Percentiles rank a stretch among this genome's conserved stretches.
phyloP scores from a whole-genome alignment of 1,140 invertebrate species.

The Brachionus angularis region DNA sequence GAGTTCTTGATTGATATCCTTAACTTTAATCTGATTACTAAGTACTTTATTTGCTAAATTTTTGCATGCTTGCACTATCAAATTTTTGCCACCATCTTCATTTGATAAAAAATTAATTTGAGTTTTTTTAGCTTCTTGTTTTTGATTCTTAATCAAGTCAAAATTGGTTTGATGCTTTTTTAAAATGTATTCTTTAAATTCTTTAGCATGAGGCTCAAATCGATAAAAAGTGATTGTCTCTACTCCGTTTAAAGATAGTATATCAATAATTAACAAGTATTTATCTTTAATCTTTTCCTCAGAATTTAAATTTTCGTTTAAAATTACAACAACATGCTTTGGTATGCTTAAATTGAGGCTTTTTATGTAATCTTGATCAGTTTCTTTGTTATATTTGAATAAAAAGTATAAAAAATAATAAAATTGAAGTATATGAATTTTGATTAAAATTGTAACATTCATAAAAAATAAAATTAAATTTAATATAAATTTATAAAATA shows the following conservation, averaged over 20 bases:
- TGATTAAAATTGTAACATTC: not conserved
- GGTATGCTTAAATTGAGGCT: not conserved
- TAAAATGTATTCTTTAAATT: not conserved
- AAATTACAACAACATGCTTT: constrained; percentile 7
- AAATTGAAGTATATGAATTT: not conserved
- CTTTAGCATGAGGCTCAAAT: not conserved
- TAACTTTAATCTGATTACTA: not conserved
- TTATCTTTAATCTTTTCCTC: not conserved
- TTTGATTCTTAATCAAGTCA: not conserved
- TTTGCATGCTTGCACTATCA: constrained; percentile 8
- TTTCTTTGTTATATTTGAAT: not conserved
- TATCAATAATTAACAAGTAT: not conserved
- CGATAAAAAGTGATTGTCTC: constrained; percentile 2
- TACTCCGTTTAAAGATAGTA: not conserved
- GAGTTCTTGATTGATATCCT: constrained; percentile 1
- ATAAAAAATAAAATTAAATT: not conserved
- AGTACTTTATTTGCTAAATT: not conserved
- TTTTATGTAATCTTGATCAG: too few species aligned
- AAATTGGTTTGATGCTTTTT: not conserved
- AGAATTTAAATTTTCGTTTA: not conserved
- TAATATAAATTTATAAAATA: not conserved
- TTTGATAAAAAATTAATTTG: constrained; percentile 21
- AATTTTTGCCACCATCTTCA: constrained; percentile 12
- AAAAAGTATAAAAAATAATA: not conserved
- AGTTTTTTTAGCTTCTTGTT: not conserved